Percentiles rank a stretch among this genome's conserved stretches.
Evolutionary conservation across 2,797 vertebrate genomes (phyloP).

Genomic region (Neosilurus hyrtlii): DNA sequence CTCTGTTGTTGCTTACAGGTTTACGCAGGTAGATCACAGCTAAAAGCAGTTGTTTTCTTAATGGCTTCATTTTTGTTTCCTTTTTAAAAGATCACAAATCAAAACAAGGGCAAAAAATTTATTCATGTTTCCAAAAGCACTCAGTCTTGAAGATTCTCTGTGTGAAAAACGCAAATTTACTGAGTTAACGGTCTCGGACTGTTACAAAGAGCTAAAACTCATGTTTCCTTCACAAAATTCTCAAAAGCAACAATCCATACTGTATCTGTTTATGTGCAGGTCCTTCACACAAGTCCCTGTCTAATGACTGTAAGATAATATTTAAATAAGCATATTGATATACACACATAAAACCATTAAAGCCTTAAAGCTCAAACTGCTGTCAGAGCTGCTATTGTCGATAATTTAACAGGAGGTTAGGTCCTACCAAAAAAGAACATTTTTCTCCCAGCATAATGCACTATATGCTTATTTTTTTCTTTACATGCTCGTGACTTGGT

Average conservation of each 20-base stretch:
- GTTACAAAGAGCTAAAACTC: not conserved
- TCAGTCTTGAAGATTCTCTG: not conserved
- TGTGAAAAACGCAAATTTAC: not conserved
- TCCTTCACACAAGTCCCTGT: no score
- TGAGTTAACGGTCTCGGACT: not conserved
- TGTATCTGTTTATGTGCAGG: not conserved
- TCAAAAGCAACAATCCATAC: not conserved
- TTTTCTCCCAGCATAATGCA: not conserved
- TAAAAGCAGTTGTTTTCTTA: not conserved
- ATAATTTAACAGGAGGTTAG: not conserved
- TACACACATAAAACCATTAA: no score
- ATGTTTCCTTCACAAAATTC: not conserved
- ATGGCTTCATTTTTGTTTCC: not conserved
- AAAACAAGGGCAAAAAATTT: no score
- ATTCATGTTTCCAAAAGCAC: not conserved
- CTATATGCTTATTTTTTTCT: not conserved
- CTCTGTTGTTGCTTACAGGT: not conserved
- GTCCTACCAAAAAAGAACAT: no score
- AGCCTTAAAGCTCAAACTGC: no score
- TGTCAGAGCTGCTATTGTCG: not conserved
- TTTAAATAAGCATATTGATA: not conserved
- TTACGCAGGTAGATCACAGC: not conserved
- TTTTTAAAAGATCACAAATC: no score
- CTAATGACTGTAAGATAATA: not conserved
- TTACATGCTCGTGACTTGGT: not conserved